Conservation (phyloP, 2,113 vertebrate genomes). For the Phainopepla nitens region DNA sequence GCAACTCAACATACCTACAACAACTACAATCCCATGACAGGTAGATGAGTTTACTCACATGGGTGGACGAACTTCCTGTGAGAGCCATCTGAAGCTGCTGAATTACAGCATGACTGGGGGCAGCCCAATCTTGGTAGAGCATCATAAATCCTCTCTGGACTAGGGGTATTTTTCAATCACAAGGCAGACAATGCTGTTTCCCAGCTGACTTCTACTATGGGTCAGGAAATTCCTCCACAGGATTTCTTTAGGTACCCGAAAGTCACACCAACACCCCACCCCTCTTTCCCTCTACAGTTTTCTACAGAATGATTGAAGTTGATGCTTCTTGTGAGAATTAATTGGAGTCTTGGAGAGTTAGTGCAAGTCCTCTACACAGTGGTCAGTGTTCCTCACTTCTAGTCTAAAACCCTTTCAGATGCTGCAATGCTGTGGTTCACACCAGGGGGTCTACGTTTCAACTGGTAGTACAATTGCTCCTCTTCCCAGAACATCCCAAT, state of each 20-base stretch:
- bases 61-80: not conserved
- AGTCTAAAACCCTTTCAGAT: not conserved
- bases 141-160: not conserved
- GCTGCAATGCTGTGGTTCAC: not conserved
- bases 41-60: not conserved
- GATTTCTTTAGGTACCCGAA: not conserved
- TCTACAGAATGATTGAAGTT: not conserved
- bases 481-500: not conserved
- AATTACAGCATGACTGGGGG: not conserved
- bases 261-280: not conserved
- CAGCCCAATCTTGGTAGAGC: not conserved
- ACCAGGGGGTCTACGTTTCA: not conserved
- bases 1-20: not conserved
- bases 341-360: too few relatives aligned
- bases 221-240: not conserved
- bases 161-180: not conserved
- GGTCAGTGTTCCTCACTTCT: not conserved
- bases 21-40: not conserved
- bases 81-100: not conserved
- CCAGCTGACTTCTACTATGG: not conserved
- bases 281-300: not conserved
- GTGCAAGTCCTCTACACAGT: fast-evolving
- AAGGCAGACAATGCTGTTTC: not conserved
- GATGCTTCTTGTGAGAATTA: not conserved
- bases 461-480: not conserved